phyloP scores from a whole-genome alignment of 2,888 invertebrate species.

The Thyatira batis region DNA sequence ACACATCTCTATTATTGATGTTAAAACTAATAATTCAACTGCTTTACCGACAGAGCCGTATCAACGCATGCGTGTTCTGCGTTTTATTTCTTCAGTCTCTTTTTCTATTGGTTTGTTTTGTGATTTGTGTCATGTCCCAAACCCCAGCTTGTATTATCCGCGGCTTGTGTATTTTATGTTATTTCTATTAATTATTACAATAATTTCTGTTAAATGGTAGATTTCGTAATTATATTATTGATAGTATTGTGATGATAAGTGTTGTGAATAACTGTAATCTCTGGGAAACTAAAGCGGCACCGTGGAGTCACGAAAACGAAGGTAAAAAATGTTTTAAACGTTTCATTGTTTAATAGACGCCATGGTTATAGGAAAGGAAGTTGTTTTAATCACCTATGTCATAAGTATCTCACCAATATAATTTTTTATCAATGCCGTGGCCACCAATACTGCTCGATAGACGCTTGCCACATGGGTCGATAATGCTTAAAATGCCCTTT shows the following conservation, averaged over 20 bases:
- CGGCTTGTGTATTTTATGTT: slow-evolving; percentile 74
- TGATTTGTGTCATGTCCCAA: slow-evolving; percentile 75
- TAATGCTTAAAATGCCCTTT: slow-evolving; percentile 25
- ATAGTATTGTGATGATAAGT: slow-evolving; percentile 81
- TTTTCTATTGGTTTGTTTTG: slow-evolving; percentile 79
- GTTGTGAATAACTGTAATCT: slow-evolving; percentile 80
- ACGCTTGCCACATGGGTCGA: slow-evolving; percentile 58
- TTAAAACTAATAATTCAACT: slow-evolving; percentile 44
- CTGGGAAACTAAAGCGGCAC: slow-evolving; percentile 82
- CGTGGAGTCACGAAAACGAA: slow-evolving; percentile 84
- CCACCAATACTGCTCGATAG: background rate
- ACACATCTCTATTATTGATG: slow-evolving; percentile 44
- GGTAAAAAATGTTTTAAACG: slow-evolving; percentile 64
- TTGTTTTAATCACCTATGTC: slow-evolving; percentile 20
- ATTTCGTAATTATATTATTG: slow-evolving; percentile 57
- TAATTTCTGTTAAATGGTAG: slow-evolving; percentile 68
- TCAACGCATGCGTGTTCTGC: slow-evolving; percentile 73
- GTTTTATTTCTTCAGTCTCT: slow-evolving; percentile 57
- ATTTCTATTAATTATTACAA: slow-evolving; percentile 53
- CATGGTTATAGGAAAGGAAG: slow-evolving; percentile 47
- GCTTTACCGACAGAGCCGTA: slow-evolving; percentile 61
- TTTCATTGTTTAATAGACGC: slow-evolving; percentile 71
- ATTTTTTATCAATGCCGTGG: too few species aligned
- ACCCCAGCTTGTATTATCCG: slow-evolving; percentile 66
- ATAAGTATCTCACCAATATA: background rate